Conservation (phyloP, 2,888 invertebrate species). For the Drosophila mayaguana region DNA sequence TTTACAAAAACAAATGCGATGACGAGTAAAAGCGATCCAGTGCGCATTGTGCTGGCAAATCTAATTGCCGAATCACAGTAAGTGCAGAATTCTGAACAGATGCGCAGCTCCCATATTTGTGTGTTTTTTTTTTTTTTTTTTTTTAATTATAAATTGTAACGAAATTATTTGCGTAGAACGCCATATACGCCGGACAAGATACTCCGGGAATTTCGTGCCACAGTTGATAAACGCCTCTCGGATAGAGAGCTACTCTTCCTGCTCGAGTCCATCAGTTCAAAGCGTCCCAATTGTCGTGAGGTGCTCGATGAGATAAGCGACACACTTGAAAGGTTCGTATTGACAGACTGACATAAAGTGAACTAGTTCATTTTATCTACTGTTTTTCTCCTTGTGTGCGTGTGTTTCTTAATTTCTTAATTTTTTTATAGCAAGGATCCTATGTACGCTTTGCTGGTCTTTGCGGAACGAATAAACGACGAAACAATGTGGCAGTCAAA, state of each 20-base stretch:
- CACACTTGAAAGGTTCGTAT: slow-evolving; percentile 73
- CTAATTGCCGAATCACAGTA: slow-evolving; percentile 81
- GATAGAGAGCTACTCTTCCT: slow-evolving; percentile 76
- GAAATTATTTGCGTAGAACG: slow-evolving; percentile 61
- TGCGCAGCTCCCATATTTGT: slow-evolving; percentile 17
- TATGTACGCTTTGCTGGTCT: slow-evolving; percentile 80
- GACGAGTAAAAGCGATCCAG: slow-evolving; percentile 68
- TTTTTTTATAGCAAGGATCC: slow-evolving; percentile 80
- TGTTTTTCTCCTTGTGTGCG: background rate
- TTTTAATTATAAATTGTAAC: slow-evolving; percentile 3
- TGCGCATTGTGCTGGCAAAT: slow-evolving; percentile 70
- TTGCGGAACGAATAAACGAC: slow-evolving; percentile 76
- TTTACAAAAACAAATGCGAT: slow-evolving; percentile 38
- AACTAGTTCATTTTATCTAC: slow-evolving; percentile 1
- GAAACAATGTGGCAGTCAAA: background rate
- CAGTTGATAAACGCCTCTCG: slow-evolving; percentile 72
- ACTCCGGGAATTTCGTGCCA: slow-evolving; percentile 79
- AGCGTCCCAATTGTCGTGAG: slow-evolving; percentile 73
- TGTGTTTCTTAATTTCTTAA: background rate
- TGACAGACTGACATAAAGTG: slow-evolving; percentile 11
- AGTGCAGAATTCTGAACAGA: slow-evolving; percentile 59
- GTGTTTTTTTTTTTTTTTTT: background rate
- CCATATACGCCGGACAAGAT: slow-evolving; percentile 79
- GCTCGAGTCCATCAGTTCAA: slow-evolving; percentile 78
- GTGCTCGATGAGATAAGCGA: slow-evolving; percentile 74